Percentiles rank a stretch among this genome's conserved stretches.
Conservation (phyloP, 2,797 vertebrate species). For the Sebastes trivittatus region DNA sequence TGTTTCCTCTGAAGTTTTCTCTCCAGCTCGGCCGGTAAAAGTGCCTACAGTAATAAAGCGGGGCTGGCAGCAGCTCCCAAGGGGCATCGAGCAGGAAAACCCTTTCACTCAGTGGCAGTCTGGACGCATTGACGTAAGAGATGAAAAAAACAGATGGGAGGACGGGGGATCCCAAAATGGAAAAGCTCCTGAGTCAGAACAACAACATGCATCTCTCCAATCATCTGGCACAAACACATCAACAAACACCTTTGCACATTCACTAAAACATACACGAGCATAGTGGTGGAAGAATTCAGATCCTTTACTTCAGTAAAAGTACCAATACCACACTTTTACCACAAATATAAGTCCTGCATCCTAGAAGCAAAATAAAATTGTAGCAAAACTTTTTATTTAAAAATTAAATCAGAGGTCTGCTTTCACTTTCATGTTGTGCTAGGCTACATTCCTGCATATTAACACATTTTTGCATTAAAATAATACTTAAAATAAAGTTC, state of each 20-base stretch:
- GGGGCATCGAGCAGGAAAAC: conserved; percentile 67
- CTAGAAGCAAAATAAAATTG: too few species aligned
- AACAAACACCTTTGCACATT: neutral
- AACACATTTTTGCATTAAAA: too few species aligned
- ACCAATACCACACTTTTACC: neutral
- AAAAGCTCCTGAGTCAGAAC: conserved; percentile 54
- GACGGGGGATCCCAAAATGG: conserved; percentile 62
- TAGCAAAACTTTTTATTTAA: too few species aligned
- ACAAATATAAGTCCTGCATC: neutral
- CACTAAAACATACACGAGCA: neutral
- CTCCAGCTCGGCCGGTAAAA: conserved; percentile 41
- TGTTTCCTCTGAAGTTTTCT: conserved; percentile 56
- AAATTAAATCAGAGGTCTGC: too few species aligned
- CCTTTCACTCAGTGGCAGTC: conserved; percentile 62
- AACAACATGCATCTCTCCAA: conserved; percentile 37
- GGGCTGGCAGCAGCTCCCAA: conserved; percentile 44
- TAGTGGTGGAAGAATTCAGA: too few species aligned
- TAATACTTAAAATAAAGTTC: too few species aligned
- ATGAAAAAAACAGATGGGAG: conserved; percentile 51
- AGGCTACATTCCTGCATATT: too few species aligned
- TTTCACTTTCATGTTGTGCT: too few species aligned
- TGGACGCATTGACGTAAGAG: conserved; percentile 65
- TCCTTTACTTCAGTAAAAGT: neutral
- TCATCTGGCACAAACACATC: neutral
- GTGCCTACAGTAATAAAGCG: conserved; percentile 42